Evolutionary conservation across 2,797 vertebrate species (phyloP).

Genomic region (Vultur gryphus): DNA sequence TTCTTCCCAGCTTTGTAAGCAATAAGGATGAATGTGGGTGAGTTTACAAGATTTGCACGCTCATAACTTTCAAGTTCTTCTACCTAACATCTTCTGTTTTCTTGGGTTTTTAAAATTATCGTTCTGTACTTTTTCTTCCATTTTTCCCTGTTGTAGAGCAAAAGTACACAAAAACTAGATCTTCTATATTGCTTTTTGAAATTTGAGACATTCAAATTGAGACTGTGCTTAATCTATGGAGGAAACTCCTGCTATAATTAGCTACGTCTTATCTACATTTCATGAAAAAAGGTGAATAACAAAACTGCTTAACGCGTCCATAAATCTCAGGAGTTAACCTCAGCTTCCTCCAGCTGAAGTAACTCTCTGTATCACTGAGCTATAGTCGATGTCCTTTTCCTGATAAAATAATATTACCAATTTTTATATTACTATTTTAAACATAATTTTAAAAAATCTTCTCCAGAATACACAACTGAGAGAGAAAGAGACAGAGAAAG

Average conservation of each 20-base stretch:
- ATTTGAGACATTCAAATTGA: neutral
- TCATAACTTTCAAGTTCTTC: conserved; percentile 5
- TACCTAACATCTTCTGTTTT: neutral
- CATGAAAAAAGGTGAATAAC: neutral
- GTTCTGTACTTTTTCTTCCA: neutral
- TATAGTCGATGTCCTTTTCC: neutral
- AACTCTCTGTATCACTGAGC: neutral
- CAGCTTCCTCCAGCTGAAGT: neutral
- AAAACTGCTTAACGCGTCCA: neutral
- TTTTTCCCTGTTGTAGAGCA: neutral
- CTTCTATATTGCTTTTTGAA: neutral
- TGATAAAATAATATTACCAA: neutral
- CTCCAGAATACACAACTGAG: neutral
- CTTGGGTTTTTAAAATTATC: neutral
- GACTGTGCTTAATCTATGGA: neutral
- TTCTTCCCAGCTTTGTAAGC: conserved; percentile 22
- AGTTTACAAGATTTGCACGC: conserved; percentile 13
- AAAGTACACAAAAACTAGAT: neutral
- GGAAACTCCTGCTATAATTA: neutral
- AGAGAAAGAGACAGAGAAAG: neutral
- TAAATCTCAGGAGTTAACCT: neutral
- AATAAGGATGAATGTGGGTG: neutral
- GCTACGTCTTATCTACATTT: fast-evolving
- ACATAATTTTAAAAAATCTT: neutral
- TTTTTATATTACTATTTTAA: neutral